Evolutionary conservation across 2,113 vertebrate genomes (phyloP).

Genomic region (Mugil cephalus): DNA sequence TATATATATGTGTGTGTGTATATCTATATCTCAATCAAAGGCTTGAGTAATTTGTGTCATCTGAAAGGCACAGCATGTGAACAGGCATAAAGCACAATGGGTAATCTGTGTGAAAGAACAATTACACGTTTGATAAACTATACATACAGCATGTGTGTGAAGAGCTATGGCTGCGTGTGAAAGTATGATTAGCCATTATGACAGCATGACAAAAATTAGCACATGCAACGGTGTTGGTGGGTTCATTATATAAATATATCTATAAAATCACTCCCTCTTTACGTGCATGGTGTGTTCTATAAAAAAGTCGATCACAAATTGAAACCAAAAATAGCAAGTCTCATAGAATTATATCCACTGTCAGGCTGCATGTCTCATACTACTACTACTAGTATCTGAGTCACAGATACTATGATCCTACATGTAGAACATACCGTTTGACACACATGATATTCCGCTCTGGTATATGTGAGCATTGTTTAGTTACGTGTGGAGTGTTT

Average conservation of each 20-base stretch:
- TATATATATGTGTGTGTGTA: too few species aligned
- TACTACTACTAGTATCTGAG: conserved; percentile 34
- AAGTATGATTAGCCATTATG: not conserved
- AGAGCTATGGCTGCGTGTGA: not conserved
- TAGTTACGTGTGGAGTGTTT: too few species aligned
- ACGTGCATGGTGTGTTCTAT: not conserved
- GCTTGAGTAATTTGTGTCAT: not conserved
- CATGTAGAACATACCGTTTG: not conserved
- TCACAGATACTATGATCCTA: conserved; percentile 24
- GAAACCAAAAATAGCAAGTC: conserved; percentile 33
- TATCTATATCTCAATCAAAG: too few species aligned
- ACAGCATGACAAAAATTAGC: not conserved
- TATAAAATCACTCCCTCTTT: too few species aligned
- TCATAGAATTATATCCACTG: not conserved
- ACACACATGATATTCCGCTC: not conserved
- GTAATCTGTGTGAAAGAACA: not conserved
- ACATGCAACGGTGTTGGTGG: too few species aligned
- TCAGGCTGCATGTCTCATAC: conserved; percentile 24
- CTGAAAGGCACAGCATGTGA: not conserved
- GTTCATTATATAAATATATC: too few species aligned
- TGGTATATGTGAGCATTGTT: not conserved
- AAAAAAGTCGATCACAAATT: not conserved
- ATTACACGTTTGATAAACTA: conserved; percentile 1
- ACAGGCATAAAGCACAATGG: not conserved
- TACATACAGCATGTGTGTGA: not conserved